phyloP scores from a whole-genome alignment of 64 coral and sea anemone genomes.

The Actinia tenebrosa region DNA sequence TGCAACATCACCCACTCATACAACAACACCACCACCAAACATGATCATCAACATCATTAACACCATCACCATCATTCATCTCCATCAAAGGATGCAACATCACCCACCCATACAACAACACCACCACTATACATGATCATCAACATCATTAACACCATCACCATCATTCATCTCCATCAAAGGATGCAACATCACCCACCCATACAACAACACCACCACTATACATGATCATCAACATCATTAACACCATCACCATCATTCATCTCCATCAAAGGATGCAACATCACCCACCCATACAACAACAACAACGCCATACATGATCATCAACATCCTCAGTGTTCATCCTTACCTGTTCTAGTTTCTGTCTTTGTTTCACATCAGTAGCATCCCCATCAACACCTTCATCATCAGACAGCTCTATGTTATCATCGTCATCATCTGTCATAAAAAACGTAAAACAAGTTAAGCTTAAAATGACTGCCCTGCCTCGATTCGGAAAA shows the following conservation, averaged over 20 bases:
- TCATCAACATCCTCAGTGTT: not conserved
- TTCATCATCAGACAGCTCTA: constrained; percentile 86
- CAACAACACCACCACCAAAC: not conserved
- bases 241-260: not conserved
- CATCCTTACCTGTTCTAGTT: constrained; percentile 70
- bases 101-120: too few species aligned
- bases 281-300: not conserved
- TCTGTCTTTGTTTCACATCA: constrained; percentile 73
- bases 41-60: not conserved
- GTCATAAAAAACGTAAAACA: not conserved
- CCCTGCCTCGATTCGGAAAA: not conserved
- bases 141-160: too few species aligned
- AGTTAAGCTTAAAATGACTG: not conserved
- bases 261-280: too few species aligned
- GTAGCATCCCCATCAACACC: constrained; percentile 89
- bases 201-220: too few species aligned
- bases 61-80: not conserved
- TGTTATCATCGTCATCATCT: constrained; percentile 93
- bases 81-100: too few species aligned
- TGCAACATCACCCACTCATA: too few species aligned
- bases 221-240: too few species aligned
- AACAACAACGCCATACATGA: not conserved
- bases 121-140: too few species aligned
- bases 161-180: too few species aligned
- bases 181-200: too few species aligned